These are phyloP conservation scores for Conger conger DNA, from an alignment of 2,113 vertebrate genomes.

Conservation along the genomic window DNA sequence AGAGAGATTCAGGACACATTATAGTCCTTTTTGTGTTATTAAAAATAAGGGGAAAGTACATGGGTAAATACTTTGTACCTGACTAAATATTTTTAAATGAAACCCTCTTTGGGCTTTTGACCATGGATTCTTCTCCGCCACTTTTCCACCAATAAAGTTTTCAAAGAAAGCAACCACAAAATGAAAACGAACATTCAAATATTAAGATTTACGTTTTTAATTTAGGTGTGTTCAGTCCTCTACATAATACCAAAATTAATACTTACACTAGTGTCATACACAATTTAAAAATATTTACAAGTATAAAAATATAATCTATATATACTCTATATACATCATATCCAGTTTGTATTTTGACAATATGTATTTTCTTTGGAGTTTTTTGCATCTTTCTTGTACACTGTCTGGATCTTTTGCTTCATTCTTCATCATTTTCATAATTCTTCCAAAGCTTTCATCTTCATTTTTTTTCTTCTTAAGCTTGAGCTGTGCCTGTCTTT, in stretches of 20 bases:
- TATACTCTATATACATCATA: constrained; percentile 68
- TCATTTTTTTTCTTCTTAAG: constrained; percentile 35
- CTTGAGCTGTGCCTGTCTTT: background rate
- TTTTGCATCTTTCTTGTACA: constrained; percentile 25
- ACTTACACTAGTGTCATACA: constrained; percentile 68
- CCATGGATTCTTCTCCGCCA: background rate
- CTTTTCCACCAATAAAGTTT: background rate
- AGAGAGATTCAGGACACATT: background rate
- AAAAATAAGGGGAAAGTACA: background rate
- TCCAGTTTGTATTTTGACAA: constrained; percentile 31
- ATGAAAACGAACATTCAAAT: background rate
- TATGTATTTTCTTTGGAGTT: constrained; percentile 35
- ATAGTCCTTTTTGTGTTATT: too few relatives aligned
- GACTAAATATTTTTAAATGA: too few relatives aligned
- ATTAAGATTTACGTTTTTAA: constrained; percentile 43
- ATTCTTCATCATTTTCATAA: constrained; percentile 30
- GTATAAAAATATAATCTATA: constrained; percentile 65
- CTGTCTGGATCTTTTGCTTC: constrained; percentile 23
- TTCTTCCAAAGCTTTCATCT: constrained; percentile 40
- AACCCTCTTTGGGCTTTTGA: background rate
- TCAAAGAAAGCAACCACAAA: background rate
- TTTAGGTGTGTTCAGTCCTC: constrained; percentile 48
- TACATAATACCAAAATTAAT: background rate
- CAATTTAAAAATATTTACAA: constrained; percentile 48
- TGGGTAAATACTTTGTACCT: too few relatives aligned